Evolutionary conservation across 1,140 invertebrate genomes (phyloP).

Genomic region (Alviniconcha marisindica): DNA sequence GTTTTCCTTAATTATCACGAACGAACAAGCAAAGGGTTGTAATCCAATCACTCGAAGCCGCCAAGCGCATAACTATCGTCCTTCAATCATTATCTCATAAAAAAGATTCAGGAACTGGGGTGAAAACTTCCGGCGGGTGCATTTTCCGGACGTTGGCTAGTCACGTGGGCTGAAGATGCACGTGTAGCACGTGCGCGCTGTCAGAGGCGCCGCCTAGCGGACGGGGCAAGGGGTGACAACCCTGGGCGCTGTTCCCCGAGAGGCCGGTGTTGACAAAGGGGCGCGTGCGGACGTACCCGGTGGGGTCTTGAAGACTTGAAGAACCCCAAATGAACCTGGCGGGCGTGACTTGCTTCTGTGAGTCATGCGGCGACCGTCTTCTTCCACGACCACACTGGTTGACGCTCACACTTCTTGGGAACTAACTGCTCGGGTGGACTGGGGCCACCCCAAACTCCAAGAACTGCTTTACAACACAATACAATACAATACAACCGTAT

Average conservation of each 20-base stretch:
- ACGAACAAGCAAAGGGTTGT: constrained; percentile 34
- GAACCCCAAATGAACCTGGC: too few species aligned
- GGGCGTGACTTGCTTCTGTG: too few species aligned
- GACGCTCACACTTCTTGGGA: too few species aligned
- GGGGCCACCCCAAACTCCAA: too few species aligned
- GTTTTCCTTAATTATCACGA: constrained; percentile 24
- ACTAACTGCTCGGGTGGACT: too few species aligned
- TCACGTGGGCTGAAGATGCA: constrained; percentile 31
- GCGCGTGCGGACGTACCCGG: background rate
- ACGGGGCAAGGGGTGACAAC: constrained; percentile 32
- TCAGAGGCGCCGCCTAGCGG: constrained; percentile 39
- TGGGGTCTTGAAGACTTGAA: background rate
- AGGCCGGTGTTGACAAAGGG: constrained; percentile 35
- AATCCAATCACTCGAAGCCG: constrained; percentile 23
- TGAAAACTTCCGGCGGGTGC: constrained; percentile 34
- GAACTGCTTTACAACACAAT: too few species aligned
- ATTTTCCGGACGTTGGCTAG: constrained; percentile 8
- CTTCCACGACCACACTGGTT: too few species aligned
- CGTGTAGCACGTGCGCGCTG: constrained; percentile 42
- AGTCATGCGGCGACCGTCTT: too few species aligned
- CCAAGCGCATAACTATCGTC: constrained; percentile 27
- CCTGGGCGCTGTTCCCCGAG: background rate
- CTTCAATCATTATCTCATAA: constrained; percentile 39
- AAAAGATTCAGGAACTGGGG: constrained; percentile 17
- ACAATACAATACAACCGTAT: too few species aligned